Conservation (phyloP, 2,888 invertebrate genomes). For the Muscina levida region DNA sequence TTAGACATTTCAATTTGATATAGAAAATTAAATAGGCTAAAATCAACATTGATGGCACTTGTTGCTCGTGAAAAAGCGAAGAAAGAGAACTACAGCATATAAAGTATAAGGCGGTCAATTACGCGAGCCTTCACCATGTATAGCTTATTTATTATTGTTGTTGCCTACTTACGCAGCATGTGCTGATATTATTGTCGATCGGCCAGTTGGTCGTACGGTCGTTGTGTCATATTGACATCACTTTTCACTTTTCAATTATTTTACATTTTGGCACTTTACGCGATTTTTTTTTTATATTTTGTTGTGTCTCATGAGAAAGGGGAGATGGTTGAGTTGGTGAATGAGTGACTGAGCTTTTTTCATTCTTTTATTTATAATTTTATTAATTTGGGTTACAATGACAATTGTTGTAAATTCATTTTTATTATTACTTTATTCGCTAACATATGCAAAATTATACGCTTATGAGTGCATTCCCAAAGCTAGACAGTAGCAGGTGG, state of each 20-base stretch:
- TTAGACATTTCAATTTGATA: slow-evolving; percentile 34
- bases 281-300: slow-evolving; percentile 14
- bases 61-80: neutral
- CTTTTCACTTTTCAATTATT: too few species aligned
- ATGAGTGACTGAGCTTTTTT: neutral
- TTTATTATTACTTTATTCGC: neutral
- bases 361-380: slow-evolving; percentile 6
- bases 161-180: too few species aligned
- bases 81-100: too few species aligned
- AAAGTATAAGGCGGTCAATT: too few species aligned
- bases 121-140: too few species aligned
- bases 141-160: too few species aligned
- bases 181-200: too few species aligned
- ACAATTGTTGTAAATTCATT: slow-evolving; percentile 28
- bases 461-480: neutral
- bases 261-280: slow-evolving; percentile 40
- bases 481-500: neutral
- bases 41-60: slow-evolving; percentile 7
- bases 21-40: neutral
- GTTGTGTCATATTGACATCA: too few species aligned
- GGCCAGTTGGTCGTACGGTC: too few species aligned
- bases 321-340: neutral
- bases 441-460: neutral
- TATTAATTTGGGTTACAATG: slow-evolving; percentile 55
- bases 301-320: neutral